These are phyloP conservation scores for Agrochola lota DNA, from an alignment of 2,888 invertebrate species.

Conservation along the genomic window DNA sequence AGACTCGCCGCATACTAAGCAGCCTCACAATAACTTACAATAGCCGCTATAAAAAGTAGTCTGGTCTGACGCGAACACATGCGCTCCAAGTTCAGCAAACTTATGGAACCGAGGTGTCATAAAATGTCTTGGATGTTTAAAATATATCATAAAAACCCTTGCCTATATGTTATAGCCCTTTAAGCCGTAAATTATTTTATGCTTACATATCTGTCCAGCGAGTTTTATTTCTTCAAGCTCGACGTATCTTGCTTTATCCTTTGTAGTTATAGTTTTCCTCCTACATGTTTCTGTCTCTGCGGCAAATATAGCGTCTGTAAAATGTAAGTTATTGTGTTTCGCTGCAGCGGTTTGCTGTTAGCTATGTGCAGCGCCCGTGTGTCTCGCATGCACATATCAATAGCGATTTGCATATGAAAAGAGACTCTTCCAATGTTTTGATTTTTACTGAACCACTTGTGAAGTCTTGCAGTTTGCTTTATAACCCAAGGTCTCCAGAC, in stretches of 20 bases:
- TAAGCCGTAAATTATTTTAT: constrained; percentile 69
- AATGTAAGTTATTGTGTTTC: constrained; percentile 52
- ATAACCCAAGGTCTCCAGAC: constrained; percentile 75
- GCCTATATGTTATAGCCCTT: constrained; percentile 65
- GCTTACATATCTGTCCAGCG: constrained; percentile 64
- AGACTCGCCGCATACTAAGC: constrained; percentile 81
- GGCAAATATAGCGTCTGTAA: constrained; percentile 55
- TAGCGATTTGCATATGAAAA: constrained; percentile 86
- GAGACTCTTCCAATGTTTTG: constrained; percentile 83
- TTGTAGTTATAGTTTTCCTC: constrained; percentile 58
- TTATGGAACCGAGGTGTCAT: constrained; percentile 60
- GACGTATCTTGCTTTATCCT: constrained; percentile 61
- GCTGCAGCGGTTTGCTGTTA: constrained; percentile 45
- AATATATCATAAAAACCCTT: constrained; percentile 68
- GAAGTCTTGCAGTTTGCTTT: constrained; percentile 65
- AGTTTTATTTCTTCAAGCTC: constrained; percentile 66
- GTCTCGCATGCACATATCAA: constrained; percentile 77
- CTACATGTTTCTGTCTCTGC: constrained; percentile 56
- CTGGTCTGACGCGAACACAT: constrained; percentile 72
- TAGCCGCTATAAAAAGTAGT: constrained; percentile 80
- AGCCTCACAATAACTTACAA: constrained; percentile 79
- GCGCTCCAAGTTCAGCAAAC: constrained; percentile 67
- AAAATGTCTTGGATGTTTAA: constrained; percentile 65
- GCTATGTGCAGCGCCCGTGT: constrained; percentile 70
- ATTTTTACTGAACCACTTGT: constrained; percentile 80